A percentile compares a stretch with the other conserved stretches of the same genome.
These are phyloP conservation scores for Pseudomyrmex dendroicus DNA, from an alignment of 1,140 invertebrate genomes.

Conservation along the genomic window DNA sequence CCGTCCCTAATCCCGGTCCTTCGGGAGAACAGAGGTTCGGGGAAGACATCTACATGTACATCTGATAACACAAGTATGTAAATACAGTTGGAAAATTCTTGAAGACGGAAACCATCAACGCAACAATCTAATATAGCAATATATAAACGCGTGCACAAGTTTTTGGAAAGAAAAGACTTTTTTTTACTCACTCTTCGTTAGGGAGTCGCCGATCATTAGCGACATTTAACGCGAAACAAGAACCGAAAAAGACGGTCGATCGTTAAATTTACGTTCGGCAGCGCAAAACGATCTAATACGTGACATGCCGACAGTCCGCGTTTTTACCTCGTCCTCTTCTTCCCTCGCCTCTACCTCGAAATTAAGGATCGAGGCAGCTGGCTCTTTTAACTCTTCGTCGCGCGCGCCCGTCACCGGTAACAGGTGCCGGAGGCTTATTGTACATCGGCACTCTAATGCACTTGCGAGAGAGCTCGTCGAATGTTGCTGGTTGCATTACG, in stretches of 20 bases:
- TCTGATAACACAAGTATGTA: neutral
- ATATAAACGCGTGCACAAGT: no score
- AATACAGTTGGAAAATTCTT: no score
- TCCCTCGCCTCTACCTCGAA: neutral
- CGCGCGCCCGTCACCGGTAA: slow-evolving; percentile 18
- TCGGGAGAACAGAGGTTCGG: neutral
- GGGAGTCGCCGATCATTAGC: no score
- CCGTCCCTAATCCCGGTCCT: slow-evolving; percentile 4
- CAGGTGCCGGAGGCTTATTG: slow-evolving; percentile 38
- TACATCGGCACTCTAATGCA: slow-evolving; percentile 19
- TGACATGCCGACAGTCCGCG: neutral
- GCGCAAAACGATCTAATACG: neutral
- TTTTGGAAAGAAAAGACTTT: no score
- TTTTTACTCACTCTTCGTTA: no score
- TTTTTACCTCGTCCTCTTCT: neutral
- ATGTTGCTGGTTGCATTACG: neutral
- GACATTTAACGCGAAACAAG: neutral
- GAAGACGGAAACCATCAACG: no score
- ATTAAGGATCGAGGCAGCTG: slow-evolving; percentile 47
- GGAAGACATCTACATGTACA: slow-evolving; percentile 4
- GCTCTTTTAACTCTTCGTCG: slow-evolving; percentile 14
- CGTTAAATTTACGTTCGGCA: neutral
- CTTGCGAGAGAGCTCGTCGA: neutral
- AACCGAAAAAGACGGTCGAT: neutral
- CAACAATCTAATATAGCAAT: no score